phyloP scores from a whole-genome alignment of 2,113 vertebrate species.

The Geothlypis trichas region DNA sequence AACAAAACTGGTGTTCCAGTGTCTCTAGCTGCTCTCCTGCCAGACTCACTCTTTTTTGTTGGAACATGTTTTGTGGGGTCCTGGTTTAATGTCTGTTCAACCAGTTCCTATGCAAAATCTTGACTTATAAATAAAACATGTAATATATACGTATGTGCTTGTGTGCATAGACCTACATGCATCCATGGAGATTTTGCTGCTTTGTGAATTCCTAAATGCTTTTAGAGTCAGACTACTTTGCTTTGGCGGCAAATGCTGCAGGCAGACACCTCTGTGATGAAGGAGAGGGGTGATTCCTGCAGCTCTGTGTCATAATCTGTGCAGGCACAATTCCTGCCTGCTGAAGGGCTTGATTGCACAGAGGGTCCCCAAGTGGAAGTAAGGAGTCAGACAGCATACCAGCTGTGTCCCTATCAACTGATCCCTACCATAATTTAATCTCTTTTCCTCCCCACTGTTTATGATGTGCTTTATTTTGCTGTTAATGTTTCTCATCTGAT shows the following conservation, averaged over 20 bases:
- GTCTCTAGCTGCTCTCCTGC: background rate
- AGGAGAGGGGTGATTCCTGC: background rate
- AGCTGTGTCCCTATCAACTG: background rate
- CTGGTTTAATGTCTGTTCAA: background rate
- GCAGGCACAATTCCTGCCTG: background rate
- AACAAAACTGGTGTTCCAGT: background rate
- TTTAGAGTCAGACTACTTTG: background rate
- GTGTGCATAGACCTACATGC: background rate
- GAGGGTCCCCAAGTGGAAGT: background rate
- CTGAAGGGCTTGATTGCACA: background rate
- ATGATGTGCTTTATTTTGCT: background rate
- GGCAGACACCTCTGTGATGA: background rate
- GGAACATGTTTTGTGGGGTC: background rate
- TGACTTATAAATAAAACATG: constrained; percentile 31
- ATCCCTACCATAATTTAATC: background rate
- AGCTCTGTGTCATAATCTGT: accelerated
- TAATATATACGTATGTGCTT: background rate
- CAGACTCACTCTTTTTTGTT: background rate
- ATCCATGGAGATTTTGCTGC: background rate
- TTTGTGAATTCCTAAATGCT: background rate
- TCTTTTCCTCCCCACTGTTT: background rate
- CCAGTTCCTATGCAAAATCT: constrained; percentile 24
- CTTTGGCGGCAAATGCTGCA: background rate
- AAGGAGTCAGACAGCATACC: background rate
- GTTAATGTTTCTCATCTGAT: background rate